Evolutionary conservation across 2,888 invertebrate genomes (phyloP).

Genomic region (Dyspetes luteomarginatus): DNA sequence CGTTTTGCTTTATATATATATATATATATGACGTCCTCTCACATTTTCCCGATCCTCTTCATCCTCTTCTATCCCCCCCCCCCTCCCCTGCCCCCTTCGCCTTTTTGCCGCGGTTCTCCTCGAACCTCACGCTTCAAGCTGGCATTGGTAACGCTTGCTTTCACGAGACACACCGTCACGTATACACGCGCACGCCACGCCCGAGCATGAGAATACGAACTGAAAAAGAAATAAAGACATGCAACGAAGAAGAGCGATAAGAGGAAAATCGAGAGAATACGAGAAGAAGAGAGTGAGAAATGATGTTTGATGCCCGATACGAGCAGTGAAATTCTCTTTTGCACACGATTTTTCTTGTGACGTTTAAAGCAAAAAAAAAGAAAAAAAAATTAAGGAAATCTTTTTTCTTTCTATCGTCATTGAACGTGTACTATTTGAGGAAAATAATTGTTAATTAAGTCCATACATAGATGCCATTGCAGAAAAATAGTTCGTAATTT

Average conservation of each 20-base stretch:
- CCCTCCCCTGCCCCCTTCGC: background rate
- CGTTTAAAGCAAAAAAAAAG: too few species aligned
- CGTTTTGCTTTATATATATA: too few species aligned
- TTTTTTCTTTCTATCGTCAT: too few species aligned
- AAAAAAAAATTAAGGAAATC: too few species aligned
- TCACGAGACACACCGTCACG: constrained; percentile 61
- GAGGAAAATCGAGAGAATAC: constrained; percentile 10
- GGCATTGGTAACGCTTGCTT: constrained; percentile 65
- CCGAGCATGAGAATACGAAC: constrained; percentile 36
- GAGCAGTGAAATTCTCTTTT: constrained; percentile 13
- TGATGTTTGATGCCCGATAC: constrained; percentile 40
- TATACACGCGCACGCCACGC: constrained; percentile 56
- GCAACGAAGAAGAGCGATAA: background rate
- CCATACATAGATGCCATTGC: too few species aligned
- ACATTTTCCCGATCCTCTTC: background rate
- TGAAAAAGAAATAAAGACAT: background rate
- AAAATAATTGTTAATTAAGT: too few species aligned
- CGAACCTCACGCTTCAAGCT: constrained; percentile 57
- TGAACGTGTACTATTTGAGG: too few species aligned
- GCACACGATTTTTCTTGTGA: constrained; percentile 20
- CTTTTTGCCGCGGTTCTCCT: constrained; percentile 46
- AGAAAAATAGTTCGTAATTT: too few species aligned
- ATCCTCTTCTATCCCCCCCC: background rate
- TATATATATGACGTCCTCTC: too few species aligned
- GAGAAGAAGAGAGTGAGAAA: background rate